Base-by-base conservation (phyloP, 2,888 invertebrate genomes). In the Aleiodes testaceus region DNA sequence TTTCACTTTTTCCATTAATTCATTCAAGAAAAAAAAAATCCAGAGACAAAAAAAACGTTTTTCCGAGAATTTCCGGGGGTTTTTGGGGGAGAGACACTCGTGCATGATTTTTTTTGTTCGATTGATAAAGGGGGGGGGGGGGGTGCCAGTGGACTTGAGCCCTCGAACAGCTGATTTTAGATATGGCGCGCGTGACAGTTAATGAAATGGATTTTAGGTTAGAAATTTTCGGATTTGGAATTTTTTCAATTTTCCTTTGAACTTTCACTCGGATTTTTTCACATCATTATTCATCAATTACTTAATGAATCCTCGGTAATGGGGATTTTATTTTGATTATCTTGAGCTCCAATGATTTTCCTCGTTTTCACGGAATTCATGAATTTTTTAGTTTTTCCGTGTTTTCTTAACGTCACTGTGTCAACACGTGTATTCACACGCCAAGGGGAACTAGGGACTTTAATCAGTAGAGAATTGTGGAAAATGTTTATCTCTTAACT, bases 131-230 rank as follows among this genome's bases (percentile, higher is more conserved):
- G 59, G 14, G 50, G n/a, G 16, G 36, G 44, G 53, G 55, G 42
- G 49, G 47, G 26, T 26, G 22, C 61, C 53, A 12, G 65, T 65
- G 72, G 72, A 72, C 30, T 61, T 55, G 59, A 59, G 59, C 30
- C 30, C 30, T n/a, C 26, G 66, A 77, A 77, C 77, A 77, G 77
- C 77, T 77, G 77, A 77, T 76, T 36, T 73, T 76, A 70, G 47
- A 74, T 65, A 74, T 72, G 75, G 74, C 75, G 76, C 75, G 75
- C 76, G 77, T 74, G 77, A 75, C 77, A 77, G 74, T 71, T 75
- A 14, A 65, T 45, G 26, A 26, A 66, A 53, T 67, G 72, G 74
- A 70, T 74, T 73, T 74, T 74, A 75, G 72, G 73, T 72, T 9
- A 59, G 69, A 64, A 9, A 36, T 30, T 59, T n/a, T 42, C 26